Evolutionary conservation across 1,140 invertebrate genomes (phyloP).

Genomic region (Holcopasites calliopsidis): DNA sequence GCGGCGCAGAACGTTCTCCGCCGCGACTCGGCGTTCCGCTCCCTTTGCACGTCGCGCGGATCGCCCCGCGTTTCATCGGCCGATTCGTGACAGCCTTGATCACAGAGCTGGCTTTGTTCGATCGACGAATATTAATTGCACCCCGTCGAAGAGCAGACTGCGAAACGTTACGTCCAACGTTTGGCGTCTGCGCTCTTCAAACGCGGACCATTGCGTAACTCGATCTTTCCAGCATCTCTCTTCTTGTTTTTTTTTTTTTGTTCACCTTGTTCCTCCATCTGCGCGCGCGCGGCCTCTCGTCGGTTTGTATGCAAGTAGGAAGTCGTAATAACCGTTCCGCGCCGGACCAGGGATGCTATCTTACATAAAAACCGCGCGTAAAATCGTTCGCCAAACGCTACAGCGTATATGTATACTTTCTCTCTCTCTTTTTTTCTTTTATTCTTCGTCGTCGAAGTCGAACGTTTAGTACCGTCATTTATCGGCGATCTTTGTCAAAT

Average conservation of each 20-base stretch:
- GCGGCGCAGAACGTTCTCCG: not conserved
- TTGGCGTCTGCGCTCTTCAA: not conserved
- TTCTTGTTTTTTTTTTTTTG: too few species aligned
- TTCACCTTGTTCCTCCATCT: too few species aligned
- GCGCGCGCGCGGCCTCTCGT: too few species aligned
- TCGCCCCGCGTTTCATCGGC: slow-evolving; percentile 50
- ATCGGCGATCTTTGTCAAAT: not conserved
- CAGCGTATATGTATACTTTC: not conserved
- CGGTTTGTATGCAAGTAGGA: too few species aligned
- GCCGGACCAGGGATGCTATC: not conserved
- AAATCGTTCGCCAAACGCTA: not conserved
- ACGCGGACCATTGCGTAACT: slow-evolving; percentile 28
- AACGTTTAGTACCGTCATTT: not conserved
- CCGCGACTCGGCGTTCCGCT: slow-evolving; percentile 21
- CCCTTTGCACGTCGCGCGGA: slow-evolving; percentile 39
- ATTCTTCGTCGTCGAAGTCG: not conserved
- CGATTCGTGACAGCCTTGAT: slow-evolving; percentile 41
- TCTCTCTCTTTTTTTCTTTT: slow-evolving; percentile 1
- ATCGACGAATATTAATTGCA: slow-evolving; percentile 63
- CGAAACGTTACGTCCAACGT: not conserved
- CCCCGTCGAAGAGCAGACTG: slow-evolving; percentile 47
- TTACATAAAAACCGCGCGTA: not conserved
- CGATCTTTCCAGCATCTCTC: too few species aligned
- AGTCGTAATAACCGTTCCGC: not conserved
- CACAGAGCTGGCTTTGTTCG: slow-evolving; percentile 64